A percentile compares a stretch with the other conserved stretches of the same genome.
phyloP scores from a whole-genome alignment of 1,140 invertebrate genomes.

The Drosophila trapezifrons region DNA sequence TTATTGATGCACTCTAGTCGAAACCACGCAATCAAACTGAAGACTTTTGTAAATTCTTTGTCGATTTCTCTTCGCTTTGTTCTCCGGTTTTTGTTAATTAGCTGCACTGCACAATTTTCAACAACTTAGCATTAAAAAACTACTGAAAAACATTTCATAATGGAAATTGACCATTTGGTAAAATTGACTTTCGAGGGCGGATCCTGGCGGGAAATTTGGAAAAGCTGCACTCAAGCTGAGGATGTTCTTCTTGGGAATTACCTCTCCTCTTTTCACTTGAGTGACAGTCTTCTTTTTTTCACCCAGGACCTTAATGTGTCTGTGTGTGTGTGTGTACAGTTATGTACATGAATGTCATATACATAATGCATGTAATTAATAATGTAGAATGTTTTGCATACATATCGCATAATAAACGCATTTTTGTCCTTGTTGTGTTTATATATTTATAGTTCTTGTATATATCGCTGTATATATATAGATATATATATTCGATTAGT shows the following conservation, averaged over 20 bases:
- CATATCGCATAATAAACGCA: constrained; percentile 71
- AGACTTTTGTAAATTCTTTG: constrained; percentile 67
- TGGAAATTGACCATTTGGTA: constrained; percentile 70
- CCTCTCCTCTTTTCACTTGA: constrained; percentile 45
- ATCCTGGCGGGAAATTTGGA: constrained; percentile 20
- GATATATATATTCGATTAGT: constrained; percentile 64
- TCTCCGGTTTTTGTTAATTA: constrained; percentile 29
- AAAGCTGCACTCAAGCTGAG: constrained; percentile 4
- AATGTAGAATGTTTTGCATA: constrained; percentile 54
- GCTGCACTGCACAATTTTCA: constrained; percentile 63
- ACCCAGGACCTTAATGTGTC: constrained; percentile 47
- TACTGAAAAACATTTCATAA: constrained; percentile 64
- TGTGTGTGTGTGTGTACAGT: constrained; percentile 33
- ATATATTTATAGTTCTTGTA: constrained; percentile 57
- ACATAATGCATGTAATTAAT: constrained; percentile 70
- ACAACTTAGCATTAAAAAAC: constrained; percentile 71
- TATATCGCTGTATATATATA: constrained; percentile 48
- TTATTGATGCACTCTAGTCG: constrained; percentile 61
- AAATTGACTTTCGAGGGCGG: constrained; percentile 71
- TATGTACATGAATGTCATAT: constrained; percentile 77
- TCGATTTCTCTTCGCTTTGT: constrained; percentile 41
- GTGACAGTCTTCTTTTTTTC: constrained; percentile 26
- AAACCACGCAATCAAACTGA: constrained; percentile 79
- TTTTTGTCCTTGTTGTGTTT: constrained; percentile 58
- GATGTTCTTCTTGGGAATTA: background rate